Percentiles rank a stretch among this genome's conserved stretches.
Conservation (phyloP, 2,888 invertebrate species). For the Galerucella pusilla region DNA sequence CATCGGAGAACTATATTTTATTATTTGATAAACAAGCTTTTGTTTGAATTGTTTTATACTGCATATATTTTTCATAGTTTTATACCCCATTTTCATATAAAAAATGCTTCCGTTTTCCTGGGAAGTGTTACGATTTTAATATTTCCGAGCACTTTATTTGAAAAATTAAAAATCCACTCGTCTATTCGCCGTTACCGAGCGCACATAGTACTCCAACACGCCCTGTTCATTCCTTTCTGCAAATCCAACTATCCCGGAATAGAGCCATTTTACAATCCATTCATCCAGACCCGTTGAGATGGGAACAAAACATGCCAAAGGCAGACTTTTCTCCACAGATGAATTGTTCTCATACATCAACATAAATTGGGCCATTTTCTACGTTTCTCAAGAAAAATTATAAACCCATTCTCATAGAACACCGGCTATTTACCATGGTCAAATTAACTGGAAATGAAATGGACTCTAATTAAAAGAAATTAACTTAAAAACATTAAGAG, state of each 20-base stretch:
- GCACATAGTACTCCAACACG: neutral
- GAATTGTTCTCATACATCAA: constrained; percentile 27
- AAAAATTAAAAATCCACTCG: constrained; percentile 16
- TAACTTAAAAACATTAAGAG: too few relatives aligned
- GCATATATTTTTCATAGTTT: neutral
- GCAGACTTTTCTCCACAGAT: constrained; percentile 28
- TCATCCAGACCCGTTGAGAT: constrained; percentile 19
- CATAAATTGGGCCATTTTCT: constrained; percentile 28
- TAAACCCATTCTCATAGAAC: constrained; percentile 17
- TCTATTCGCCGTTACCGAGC: neutral
- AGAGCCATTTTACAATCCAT: constrained; percentile 25
- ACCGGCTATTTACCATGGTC: constrained; percentile 14
- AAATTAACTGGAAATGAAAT: constrained; percentile 5
- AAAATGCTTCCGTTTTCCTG: neutral
- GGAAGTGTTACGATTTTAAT: neutral
- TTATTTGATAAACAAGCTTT: too few relatives aligned
- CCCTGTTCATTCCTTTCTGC: constrained; percentile 3
- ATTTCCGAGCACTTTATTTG: constrained; percentile 5
- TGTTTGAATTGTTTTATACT: neutral
- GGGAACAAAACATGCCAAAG: constrained; percentile 26
- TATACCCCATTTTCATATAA: neutral
- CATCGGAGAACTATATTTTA: too few relatives aligned
- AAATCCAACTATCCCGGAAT: constrained; percentile 20
- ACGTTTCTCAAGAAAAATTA: constrained; percentile 27
- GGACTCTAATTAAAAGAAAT: neutral